phyloP scores from a whole-genome alignment of 2,797 vertebrate genomes.

The Coluber constrictor region DNA sequence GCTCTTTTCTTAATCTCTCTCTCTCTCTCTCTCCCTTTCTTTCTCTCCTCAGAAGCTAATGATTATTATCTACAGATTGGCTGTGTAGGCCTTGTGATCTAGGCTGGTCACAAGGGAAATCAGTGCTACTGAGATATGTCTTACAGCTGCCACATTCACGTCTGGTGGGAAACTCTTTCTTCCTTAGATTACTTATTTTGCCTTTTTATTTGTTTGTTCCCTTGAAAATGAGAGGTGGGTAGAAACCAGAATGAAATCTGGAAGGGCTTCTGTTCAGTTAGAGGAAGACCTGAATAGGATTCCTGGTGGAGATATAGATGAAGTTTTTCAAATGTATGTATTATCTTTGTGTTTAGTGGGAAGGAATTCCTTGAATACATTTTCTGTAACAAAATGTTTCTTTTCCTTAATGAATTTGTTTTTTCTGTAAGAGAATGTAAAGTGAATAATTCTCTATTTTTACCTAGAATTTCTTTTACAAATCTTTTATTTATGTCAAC shows the following conservation, averaged over 20 bases:
- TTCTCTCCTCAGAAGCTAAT: constrained; percentile 70
- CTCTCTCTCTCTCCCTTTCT: constrained; percentile 42
- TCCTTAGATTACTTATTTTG: constrained; percentile 61
- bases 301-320: neutral
- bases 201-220: constrained; percentile 20
- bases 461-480: neutral
- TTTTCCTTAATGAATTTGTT: neutral
- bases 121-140: constrained; percentile 65
- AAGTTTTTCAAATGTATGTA: neutral
- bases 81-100: constrained; percentile 51
- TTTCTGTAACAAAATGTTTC: neutral
- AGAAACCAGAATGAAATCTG: neutral
- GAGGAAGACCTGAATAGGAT: neutral
- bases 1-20: constrained; percentile 53
- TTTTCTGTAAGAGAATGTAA: neutral
- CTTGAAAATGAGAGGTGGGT: neutral
- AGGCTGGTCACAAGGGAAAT: constrained; percentile 63
- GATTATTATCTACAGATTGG: constrained; percentile 64
- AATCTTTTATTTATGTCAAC: neutral
- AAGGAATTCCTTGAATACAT: neutral
- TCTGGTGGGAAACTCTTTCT: constrained; percentile 40
- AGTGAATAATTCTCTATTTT: neutral
- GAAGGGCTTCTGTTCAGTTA: neutral
- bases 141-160: constrained; percentile 53
- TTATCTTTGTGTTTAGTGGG: neutral